Conservation (phyloP, 2,888 invertebrate genomes). For the Amphipyra berbera region DNA sequence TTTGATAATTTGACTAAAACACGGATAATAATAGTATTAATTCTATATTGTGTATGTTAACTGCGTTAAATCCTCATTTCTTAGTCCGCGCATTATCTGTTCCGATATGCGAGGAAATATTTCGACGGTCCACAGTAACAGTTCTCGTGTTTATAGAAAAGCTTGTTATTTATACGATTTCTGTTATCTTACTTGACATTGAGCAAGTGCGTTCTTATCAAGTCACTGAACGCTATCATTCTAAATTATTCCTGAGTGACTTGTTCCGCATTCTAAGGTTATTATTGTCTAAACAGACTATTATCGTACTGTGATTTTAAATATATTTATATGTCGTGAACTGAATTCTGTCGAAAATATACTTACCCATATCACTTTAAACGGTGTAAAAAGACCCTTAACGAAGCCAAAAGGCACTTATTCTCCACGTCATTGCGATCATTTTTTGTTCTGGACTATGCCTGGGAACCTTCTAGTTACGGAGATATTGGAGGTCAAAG, state of each 20-base stretch:
- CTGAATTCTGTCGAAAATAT: constrained; percentile 39
- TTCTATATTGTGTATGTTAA: constrained; percentile 38
- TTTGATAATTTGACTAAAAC: constrained; percentile 10
- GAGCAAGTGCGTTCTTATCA: constrained; percentile 33
- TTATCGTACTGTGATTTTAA: constrained; percentile 49
- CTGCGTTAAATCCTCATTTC: constrained; percentile 39
- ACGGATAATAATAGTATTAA: constrained; percentile 21
- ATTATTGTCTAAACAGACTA: constrained; percentile 31
- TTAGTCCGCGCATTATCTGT: constrained; percentile 44
- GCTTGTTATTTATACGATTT: constrained; percentile 33
- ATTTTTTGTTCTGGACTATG: too few species aligned
- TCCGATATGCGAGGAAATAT: constrained; percentile 33
- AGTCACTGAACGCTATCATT: constrained; percentile 36
- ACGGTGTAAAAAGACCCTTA: too few species aligned
- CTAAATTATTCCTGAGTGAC: constrained; percentile 36
- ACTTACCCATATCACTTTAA: constrained; percentile 25
- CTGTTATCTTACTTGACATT: constrained; percentile 28
- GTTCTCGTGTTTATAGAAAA: constrained; percentile 28
- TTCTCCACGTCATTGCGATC: too few species aligned
- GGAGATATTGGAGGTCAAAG: too few species aligned
- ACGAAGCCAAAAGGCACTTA: too few species aligned
- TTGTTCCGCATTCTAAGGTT: constrained; percentile 26
- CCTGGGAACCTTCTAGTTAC: too few species aligned
- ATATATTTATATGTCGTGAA: constrained; percentile 36
- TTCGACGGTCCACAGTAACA: constrained; percentile 46